Conservation (phyloP, 2,113 vertebrate genomes). For the Caretta caretta region DNA sequence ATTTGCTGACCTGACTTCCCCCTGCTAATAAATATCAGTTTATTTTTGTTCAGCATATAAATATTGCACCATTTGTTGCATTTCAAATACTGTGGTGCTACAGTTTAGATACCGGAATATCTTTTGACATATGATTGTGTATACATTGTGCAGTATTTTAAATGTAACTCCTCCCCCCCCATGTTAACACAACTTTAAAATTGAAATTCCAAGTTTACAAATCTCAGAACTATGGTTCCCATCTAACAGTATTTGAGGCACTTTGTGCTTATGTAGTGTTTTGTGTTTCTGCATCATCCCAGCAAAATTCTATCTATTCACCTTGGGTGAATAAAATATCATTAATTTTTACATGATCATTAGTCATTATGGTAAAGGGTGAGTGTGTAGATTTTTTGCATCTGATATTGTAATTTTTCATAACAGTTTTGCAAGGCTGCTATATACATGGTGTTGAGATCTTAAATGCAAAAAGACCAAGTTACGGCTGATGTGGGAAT, state of each 20-base stretch:
- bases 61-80: neutral
- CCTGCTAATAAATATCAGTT: neutral
- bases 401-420: neutral
- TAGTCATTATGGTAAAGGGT: neutral
- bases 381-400: neutral
- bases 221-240: neutral
- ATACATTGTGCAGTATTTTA: neutral
- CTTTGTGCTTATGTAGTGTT: neutral
- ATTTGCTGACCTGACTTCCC: neutral
- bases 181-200: neutral
- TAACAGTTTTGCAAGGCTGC: neutral
- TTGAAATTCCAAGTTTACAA: neutral
- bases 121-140: neutral
- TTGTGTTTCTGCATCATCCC: neutral
- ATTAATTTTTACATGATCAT: neutral
- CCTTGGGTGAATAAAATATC: neutral
- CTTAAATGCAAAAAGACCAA: accelerated
- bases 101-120: neutral
- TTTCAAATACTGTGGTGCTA: neutral
- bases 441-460: neutral
- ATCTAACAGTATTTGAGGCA: neutral
- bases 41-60: neutral
- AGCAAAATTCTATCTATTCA: neutral
- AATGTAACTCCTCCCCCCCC: neutral
- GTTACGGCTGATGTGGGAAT: neutral